phyloP scores from a whole-genome alignment of 30 jellyfish, hydroid and myxozoan genomes.

The Aurelia aurita region DNA sequence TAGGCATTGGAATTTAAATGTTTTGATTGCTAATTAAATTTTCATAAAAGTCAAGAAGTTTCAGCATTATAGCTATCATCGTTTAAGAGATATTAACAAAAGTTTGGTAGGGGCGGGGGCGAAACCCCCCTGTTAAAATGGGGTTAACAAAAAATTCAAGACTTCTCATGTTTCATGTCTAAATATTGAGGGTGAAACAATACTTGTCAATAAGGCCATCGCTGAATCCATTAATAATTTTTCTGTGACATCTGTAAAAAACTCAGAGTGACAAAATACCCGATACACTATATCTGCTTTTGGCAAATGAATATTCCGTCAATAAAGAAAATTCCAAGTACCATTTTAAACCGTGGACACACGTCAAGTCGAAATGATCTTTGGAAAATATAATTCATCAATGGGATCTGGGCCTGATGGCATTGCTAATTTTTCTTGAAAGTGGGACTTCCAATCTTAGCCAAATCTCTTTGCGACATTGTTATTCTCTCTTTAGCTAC shows the following conservation, averaged over 20 bases:
- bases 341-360: constrained; percentile 5
- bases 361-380: constrained; percentile 8
- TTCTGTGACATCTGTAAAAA: constrained; percentile 26
- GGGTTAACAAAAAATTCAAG: constrained; percentile 24
- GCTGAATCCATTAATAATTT: constrained; percentile 32
- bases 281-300: constrained; percentile 7
- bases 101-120: too few relatives aligned
- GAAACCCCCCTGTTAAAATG: too few relatives aligned
- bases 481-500: constrained; percentile 11
- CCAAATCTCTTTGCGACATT: constrained; percentile 2
- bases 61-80: too few relatives aligned
- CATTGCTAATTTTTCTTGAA: constrained; percentile 2
- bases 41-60: too few relatives aligned
- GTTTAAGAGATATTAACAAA: too few relatives aligned
- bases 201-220: constrained; percentile 15
- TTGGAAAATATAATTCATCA: constrained; percentile 25
- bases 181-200: constrained; percentile 32
- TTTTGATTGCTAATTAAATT: too few relatives aligned
- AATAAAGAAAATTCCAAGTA: constrained; percentile 2
- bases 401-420: constrained; percentile 27
- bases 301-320: constrained; percentile 5
- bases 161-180: constrained; percentile 28
- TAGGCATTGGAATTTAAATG: too few relatives aligned
- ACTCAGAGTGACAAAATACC: constrained; percentile 29
- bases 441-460: background rate